Base-by-base conservation (phyloP, 2,888 invertebrate species). In the Nineta flava region DNA sequence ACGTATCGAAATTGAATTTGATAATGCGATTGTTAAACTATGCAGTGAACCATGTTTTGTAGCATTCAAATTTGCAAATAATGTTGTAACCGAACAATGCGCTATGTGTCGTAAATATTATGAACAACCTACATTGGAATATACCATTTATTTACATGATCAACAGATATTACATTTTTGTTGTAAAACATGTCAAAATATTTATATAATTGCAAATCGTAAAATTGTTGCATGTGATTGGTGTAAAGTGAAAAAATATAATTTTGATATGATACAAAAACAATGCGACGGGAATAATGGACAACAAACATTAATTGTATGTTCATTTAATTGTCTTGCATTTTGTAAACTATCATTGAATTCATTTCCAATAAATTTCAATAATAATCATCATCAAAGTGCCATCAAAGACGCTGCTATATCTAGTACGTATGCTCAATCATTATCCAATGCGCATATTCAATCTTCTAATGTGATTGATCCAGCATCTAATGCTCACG, bases 231-330 rank as follows among this genome's bases (percentile, higher is more conserved):
- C 90, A 0, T 96, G 96, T 65, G 83, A 84, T 58, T 91, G 90
- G 87, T 96, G 96, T 65, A 92, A 91, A 70, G 45, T 92, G 3
- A 93, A 92, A 64, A 95, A 95, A 64, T 91, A 91, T 65, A 94
- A 95, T 67, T 95, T 93, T 62, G 95, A 96, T 62, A 93, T 96
- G 92, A 91, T 96, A 21, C 74, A 77, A 53, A 72, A 83, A 61
- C 71, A 75, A 57, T 66, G 76, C 58, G 61, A 75, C 56, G 74
- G 74, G 54, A 74, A n/a, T 56, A 74, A 74, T 54, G 74, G 79
- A 26, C 3, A 79, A 45, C 77, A 82, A 60, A 66, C 76, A 13
- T 72, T 86, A 58, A 81, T 83, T 77, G 80, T 91, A 76, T 95
- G 95, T 65, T 93, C 94, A 1, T 72, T 94, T 7, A 90, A 91